Conservation (phyloP, 2,113 vertebrate species). For the Upupa epops region DNA sequence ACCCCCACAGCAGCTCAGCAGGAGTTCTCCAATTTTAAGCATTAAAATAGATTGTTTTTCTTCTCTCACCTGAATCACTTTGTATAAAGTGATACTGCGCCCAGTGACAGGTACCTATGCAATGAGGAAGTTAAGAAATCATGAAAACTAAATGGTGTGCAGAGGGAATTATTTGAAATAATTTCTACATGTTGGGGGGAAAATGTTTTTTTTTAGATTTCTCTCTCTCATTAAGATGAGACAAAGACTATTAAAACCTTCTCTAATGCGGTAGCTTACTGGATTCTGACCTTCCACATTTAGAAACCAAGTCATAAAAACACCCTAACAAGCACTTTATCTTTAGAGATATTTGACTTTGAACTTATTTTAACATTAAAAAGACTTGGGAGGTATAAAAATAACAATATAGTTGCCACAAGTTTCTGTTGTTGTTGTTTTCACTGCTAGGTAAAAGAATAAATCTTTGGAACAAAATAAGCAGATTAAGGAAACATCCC, state of each 20-base stretch:
- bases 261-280: constrained; percentile 73
- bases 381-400: constrained; percentile 74
- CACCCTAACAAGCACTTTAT: constrained; percentile 68
- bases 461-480: constrained; percentile 69
- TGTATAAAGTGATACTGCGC: neutral
- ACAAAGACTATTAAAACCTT: constrained; percentile 73
- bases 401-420: constrained; percentile 70
- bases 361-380: constrained; percentile 78
- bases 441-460: constrained; percentile 54
- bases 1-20: neutral
- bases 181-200: constrained; percentile 33
- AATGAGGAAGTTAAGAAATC: constrained; percentile 6
- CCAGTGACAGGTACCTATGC: neutral
- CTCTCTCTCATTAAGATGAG: constrained; percentile 66
- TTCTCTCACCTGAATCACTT: constrained; percentile 24
- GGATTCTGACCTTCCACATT: constrained; percentile 78
- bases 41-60: neutral
- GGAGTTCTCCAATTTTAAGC: constrained; percentile 50
- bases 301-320: constrained; percentile 72
- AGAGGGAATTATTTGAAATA: constrained; percentile 24
- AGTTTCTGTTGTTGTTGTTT: constrained; percentile 71
- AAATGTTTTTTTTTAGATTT: constrained; percentile 48
- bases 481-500: constrained; percentile 67
- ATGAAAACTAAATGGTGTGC: neutral
- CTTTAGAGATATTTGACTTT: constrained; percentile 76